A percentile compares a stretch with the other conserved stretches of the same genome.
Conservation (phyloP, 1,140 invertebrate species). For the Rhyzopertha dominica region DNA sequence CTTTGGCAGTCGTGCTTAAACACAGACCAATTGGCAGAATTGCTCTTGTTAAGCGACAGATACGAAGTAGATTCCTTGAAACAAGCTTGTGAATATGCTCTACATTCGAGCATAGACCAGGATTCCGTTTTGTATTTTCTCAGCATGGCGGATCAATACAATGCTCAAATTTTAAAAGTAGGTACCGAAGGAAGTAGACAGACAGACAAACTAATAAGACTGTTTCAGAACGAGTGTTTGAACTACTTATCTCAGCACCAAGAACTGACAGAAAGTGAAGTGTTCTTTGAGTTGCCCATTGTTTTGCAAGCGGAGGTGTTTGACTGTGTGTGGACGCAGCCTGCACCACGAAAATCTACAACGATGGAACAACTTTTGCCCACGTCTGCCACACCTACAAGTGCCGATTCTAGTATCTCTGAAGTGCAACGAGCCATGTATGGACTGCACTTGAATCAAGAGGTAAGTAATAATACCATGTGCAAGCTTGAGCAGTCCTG, state of each 20-base stretch:
- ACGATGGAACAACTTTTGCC: constrained; percentile 20
- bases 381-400: constrained; percentile 10
- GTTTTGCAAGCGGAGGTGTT: constrained; percentile 57
- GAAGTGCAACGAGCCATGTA: too few relatives aligned
- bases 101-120: constrained; percentile 56
- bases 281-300: constrained; percentile 59
- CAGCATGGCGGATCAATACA: constrained; percentile 62
- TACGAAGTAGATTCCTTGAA: constrained; percentile 56
- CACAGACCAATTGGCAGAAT: constrained; percentile 59
- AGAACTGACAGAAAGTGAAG: constrained; percentile 55
- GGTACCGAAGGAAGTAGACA: too few relatives aligned
- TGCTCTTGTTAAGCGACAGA: constrained; percentile 56
- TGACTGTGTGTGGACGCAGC: constrained; percentile 46
- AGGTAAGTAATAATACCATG: too few relatives aligned
- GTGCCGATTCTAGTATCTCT: constrained; percentile 17
- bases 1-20: constrained; percentile 48
- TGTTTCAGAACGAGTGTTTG: constrained; percentile 42
- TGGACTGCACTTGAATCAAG: too few relatives aligned
- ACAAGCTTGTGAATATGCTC: constrained; percentile 56
- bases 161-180: constrained; percentile 56
- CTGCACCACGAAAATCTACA: constrained; percentile 17
- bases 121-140: constrained; percentile 61
- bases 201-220: constrained; percentile 3
- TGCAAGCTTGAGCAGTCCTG: too few relatives aligned
- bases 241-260: constrained; percentile 54